Evolutionary conservation across 2,888 invertebrate species (phyloP).

Genomic region (Andrena praecox): DNA sequence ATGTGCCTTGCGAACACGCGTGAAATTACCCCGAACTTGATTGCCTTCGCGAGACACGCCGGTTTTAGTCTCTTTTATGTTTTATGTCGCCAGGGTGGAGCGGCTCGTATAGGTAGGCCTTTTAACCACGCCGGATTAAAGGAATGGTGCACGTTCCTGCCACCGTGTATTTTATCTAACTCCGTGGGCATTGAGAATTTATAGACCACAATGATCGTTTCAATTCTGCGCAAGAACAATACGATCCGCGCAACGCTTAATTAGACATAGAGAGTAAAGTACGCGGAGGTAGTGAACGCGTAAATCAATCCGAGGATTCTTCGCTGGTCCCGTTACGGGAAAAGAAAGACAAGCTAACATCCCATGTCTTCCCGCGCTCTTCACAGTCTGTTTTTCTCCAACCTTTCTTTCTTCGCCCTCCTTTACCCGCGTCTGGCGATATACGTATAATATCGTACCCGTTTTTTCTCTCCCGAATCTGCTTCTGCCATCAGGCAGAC

Average conservation of each 20-base stretch:
- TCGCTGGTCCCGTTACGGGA: conserved; percentile 64
- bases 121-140: too few relatives aligned
- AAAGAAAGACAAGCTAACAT: conserved; percentile 64
- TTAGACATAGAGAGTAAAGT: not conserved
- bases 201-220: not conserved
- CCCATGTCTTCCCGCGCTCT: conserved; percentile 53
- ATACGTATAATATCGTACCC: conserved; percentile 51
- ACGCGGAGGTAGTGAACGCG: conserved; percentile 23
- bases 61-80: conserved; percentile 8
- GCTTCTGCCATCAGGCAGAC: conserved; percentile 23
- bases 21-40: conserved; percentile 59
- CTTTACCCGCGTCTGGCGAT: conserved; percentile 42
- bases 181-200: not conserved
- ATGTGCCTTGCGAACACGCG: conserved; percentile 49
- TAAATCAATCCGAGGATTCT: conserved; percentile 64
- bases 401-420: conserved; percentile 33
- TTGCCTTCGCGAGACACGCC: conserved; percentile 37
- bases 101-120: not conserved
- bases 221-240: not conserved
- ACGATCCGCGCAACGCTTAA: not conserved
- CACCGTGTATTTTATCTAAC: not conserved
- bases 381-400: conserved; percentile 56
- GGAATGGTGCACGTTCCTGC: not conserved
- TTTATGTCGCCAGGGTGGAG: not conserved
- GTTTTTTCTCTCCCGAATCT: conserved; percentile 15